A percentile compares a stretch with the other conserved stretches of the same genome.
Evolutionary conservation across 2,888 invertebrate species (phyloP).

Genomic region (Drosophila limbata): DNA sequence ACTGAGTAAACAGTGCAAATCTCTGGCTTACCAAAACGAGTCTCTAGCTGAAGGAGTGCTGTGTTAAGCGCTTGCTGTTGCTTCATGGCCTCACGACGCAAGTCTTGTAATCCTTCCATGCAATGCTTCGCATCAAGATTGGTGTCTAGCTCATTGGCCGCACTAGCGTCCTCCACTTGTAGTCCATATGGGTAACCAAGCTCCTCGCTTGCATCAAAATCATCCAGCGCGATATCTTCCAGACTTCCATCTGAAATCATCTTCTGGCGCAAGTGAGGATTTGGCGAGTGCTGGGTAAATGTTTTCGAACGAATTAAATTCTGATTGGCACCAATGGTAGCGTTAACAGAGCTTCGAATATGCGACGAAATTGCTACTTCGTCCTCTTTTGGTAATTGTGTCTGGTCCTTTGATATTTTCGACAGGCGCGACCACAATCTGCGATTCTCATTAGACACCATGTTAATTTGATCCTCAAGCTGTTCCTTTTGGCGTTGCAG

Average conservation of each 20-base stretch:
- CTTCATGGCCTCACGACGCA: constrained; percentile 88
- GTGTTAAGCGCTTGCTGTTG: constrained; percentile 88
- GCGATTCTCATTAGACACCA: constrained; percentile 93
- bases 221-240: constrained; percentile 89
- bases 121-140: constrained; percentile 89
- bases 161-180: constrained; percentile 56
- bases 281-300: constrained; percentile 89
- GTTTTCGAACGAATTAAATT: constrained; percentile 88
- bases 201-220: constrained; percentile 64
- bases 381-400: constrained; percentile 29
- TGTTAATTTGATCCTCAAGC: constrained; percentile 90
- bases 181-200: constrained; percentile 83
- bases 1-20: neutral
- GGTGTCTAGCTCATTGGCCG: constrained; percentile 87
- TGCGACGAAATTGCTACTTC: constrained; percentile 15
- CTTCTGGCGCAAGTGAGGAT: constrained; percentile 86
- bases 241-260: constrained; percentile 87
- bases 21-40: constrained; percentile 83
- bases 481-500: constrained; percentile 91
- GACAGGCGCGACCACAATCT: constrained; percentile 91
- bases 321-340: constrained; percentile 70
- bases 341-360: constrained; percentile 1
- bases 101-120: constrained; percentile 87
- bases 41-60: constrained; percentile 83
- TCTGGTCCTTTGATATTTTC: constrained; percentile 87